Evolutionary conservation across 2,888 invertebrate species (phyloP), one percentile per base, ranked within the genome.

Genomic region (Catocala sponsa): DNA sequence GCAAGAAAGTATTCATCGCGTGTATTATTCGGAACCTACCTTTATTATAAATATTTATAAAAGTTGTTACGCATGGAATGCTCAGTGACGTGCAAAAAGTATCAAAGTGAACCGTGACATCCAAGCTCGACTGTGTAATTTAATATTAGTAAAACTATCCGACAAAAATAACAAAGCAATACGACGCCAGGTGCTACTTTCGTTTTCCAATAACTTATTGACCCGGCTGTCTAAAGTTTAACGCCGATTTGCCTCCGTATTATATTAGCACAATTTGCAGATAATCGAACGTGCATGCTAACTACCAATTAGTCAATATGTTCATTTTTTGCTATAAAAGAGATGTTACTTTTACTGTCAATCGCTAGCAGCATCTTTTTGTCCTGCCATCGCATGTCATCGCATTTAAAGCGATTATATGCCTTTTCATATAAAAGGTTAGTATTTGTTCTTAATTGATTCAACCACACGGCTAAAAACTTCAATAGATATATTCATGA

Each of bases 301-400:
- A 82, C 80, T 70, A 70, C 69, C 83, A 85, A 86, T 87, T 84
- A 87, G 78, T 72, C 68, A 79, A 74, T 77, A 77, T 74, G 65
- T 74, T 78, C 74, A 79, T 81, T 80, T 79, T 81, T 79, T 80
- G 74, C 68, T 63, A 58, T 58, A 57, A 49, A 61, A 61, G 55
- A 73, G 59, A 62, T 73, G 68, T 64, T 75, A 65, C 61, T 74
- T 76, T 77, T 78, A 76, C 76, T 80, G 78, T 79, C 81, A 78
- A 78, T 78, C 46, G 64, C 63, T 76, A 70, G 65, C 66, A 64
- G 67, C 63, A 59, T 69, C 7, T 75, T 76, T 82, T 83, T 80
- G 68, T 81, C 65, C 71, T 68, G 58, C 60, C 63, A 63, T 73
- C 70, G 71, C 60, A 76, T 76, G 76, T 79, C 72, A 59, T 78